Conservation (phyloP, 2,113 vertebrate species). For the Apodemus speciosus region DNA sequence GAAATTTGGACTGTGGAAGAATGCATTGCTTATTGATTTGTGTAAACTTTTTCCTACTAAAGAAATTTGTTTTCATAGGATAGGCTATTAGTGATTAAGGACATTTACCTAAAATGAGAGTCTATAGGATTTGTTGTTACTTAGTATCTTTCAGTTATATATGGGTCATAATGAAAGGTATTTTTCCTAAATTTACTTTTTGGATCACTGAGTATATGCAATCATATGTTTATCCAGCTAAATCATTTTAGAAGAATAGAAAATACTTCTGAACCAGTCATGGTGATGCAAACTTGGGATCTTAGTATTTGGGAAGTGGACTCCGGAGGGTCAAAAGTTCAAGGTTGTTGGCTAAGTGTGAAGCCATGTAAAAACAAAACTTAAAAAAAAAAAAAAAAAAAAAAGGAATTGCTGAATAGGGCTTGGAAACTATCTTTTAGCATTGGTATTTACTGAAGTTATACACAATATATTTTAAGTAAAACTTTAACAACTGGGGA, state of each 20-base stretch:
- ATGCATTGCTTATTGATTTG: constrained; percentile 27
- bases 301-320: not conserved
- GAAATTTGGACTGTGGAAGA: constrained; percentile 41
- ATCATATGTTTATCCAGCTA: constrained; percentile 39
- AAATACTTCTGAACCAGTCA: not conserved
- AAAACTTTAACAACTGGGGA: not conserved
- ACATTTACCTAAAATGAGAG: constrained; percentile 57
- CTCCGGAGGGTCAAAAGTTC: not conserved
- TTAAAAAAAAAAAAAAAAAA: not conserved
- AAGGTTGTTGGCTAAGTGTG: not conserved
- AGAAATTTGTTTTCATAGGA: constrained; percentile 46
- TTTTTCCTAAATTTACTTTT: constrained; percentile 43
- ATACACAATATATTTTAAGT: not conserved
- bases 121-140: constrained; percentile 21
- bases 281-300: not conserved
- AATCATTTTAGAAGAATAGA: constrained; percentile 20
- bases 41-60: not conserved
- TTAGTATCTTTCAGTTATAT: constrained; percentile 10
- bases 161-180: constrained; percentile 40
- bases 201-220: constrained; percentile 16
- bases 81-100: constrained; percentile 41
- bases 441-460: constrained; percentile 16
- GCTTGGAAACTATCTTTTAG: not conserved
- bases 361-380: not conserved
- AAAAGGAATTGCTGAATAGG: not conserved